These are phyloP conservation scores for Aporrectodea caliginosa DNA, from an alignment of 1,140 invertebrate genomes.

Conservation along the genomic window DNA sequence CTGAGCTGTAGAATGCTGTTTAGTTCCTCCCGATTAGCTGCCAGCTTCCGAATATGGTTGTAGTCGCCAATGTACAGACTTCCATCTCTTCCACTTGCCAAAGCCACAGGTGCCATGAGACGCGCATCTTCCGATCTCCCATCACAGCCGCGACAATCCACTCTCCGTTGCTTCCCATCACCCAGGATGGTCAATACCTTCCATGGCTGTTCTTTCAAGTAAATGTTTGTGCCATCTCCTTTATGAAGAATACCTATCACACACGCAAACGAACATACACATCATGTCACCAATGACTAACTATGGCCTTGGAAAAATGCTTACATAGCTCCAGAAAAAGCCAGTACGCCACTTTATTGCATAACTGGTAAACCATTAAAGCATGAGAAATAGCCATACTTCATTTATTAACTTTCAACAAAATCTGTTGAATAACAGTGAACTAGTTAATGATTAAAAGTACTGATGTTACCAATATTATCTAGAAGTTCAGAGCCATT, in stretches of 20 bases:
- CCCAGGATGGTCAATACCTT: conserved; percentile 87
- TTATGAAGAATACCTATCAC: conserved; percentile 88
- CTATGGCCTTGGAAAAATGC: too few species aligned
- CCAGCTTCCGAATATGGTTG: conserved; percentile 84
- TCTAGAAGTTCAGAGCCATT: too few species aligned
- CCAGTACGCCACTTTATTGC: too few species aligned
- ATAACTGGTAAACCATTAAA: too few species aligned
- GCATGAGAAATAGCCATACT: not conserved
- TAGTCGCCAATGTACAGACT: conserved; percentile 93
- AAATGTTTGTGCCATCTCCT: conserved; percentile 94
- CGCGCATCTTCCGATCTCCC: conserved; percentile 73
- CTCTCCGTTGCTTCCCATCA: conserved; percentile 79
- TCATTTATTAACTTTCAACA: too few species aligned
- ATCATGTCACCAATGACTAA: too few species aligned
- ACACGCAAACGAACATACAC: too few species aligned
- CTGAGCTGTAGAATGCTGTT: conserved; percentile 83
- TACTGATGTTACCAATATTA: too few species aligned
- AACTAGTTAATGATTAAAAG: too few species aligned
- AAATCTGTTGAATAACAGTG: too few species aligned
- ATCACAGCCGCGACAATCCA: conserved; percentile 70
- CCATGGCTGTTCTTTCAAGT: conserved; percentile 86
- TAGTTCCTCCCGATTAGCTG: conserved; percentile 66
- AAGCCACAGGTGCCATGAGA: conserved; percentile 82
- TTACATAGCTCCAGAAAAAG: too few species aligned
- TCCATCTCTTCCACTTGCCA: conserved; percentile 86